Evolutionary conservation across 1,140 invertebrate genomes (phyloP).

Genomic region (Atta texana): DNA sequence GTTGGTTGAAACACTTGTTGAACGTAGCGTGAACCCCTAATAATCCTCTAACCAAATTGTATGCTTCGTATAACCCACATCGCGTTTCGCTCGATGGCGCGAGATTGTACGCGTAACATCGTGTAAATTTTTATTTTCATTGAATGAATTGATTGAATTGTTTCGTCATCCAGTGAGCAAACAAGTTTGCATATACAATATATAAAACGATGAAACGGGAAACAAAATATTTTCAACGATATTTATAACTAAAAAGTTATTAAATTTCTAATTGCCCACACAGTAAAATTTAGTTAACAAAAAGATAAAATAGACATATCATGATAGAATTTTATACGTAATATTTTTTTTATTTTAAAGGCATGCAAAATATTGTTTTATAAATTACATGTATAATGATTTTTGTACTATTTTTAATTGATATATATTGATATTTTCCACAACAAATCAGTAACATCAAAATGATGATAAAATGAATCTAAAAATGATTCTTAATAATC

Average conservation of each 20-base stretch:
- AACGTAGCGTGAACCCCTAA: constrained; percentile 56
- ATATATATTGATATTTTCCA: background rate
- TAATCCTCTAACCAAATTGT: constrained; percentile 57
- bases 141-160: constrained; percentile 6
- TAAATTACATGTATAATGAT: background rate
- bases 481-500: no score
- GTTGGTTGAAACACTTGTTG: constrained; percentile 59
- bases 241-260: background rate
- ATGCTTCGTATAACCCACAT: constrained; percentile 50
- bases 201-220: background rate
- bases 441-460: no score
- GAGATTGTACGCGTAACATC: constrained; percentile 26
- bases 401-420: background rate
- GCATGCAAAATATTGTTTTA: background rate
- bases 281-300: background rate
- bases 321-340: background rate
- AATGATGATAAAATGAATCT: no score
- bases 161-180: background rate
- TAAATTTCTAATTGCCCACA: background rate
- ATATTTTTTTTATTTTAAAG: background rate
- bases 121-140: constrained; percentile 34
- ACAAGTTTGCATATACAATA: background rate
- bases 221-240: background rate
- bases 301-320: background rate
- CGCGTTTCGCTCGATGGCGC: constrained; percentile 10